A percentile compares a stretch with the other conserved stretches of the same genome.
These are phyloP conservation scores for Meandrusa payeni DNA, from an alignment of 2,888 invertebrate species.

Conservation along the genomic window DNA sequence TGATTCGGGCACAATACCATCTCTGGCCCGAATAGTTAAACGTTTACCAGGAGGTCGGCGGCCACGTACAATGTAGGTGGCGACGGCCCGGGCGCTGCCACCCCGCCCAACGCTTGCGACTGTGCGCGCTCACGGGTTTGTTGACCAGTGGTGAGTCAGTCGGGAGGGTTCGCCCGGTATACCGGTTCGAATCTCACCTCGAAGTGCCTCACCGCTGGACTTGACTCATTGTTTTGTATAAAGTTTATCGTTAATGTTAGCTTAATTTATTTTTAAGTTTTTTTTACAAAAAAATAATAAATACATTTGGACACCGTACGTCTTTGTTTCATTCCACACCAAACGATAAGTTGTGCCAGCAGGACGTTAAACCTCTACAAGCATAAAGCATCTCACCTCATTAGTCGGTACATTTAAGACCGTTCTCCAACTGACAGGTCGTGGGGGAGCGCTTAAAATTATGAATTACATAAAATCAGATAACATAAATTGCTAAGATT, in stretches of 20 bases:
- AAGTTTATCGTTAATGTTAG: conserved; percentile 73
- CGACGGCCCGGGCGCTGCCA: conserved; percentile 50
- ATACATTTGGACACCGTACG: conserved; percentile 79
- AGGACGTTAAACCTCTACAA: no score
- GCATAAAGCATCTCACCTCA: no score
- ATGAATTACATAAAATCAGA: no score
- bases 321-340: conserved; percentile 30
- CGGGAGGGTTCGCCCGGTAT: conserved; percentile 31
- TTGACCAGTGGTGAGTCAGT: conserved; percentile 64
- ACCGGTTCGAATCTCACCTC: conserved; percentile 29
- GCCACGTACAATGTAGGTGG: conserved; percentile 78
- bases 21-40: conserved; percentile 60
- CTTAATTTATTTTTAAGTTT: conserved; percentile 67
- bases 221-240: conserved; percentile 72
- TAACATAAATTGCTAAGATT: no score
- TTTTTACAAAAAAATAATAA: conserved; percentile 75
- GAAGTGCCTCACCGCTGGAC: conserved; percentile 71
- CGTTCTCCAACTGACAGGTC: conserved; percentile 6
- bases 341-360: background rate
- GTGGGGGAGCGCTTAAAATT: no score
- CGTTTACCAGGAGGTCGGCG: conserved; percentile 47
- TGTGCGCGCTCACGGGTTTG: conserved; percentile 74
- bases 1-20: conserved; percentile 58
- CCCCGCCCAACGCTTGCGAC: conserved; percentile 72
- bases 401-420: no score